phyloP scores from a whole-genome alignment of 2,113 vertebrate species.

The Phocoena sinus region DNA sequence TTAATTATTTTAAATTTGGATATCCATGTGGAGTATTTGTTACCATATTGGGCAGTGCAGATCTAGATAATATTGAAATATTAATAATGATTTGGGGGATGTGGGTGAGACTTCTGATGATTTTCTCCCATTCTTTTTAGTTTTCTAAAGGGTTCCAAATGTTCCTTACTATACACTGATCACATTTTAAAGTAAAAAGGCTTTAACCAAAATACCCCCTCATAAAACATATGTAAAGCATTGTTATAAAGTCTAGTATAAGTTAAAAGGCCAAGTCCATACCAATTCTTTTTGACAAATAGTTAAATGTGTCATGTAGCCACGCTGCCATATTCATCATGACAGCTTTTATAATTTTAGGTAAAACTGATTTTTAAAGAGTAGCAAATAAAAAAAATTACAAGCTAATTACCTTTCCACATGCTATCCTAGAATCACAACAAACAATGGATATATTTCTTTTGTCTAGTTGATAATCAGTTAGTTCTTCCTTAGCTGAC shows the following conservation, averaged over 20 bases:
- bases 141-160: background rate
- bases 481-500: fast-evolving
- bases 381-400: background rate
- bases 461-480: background rate
- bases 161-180: background rate
- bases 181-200: slow-evolving; percentile 9
- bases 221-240: background rate
- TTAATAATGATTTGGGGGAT: background rate
- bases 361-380: slow-evolving; percentile 1
- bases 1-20: slow-evolving; percentile 30
- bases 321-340: background rate
- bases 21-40: background rate
- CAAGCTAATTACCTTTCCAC: slow-evolving; percentile 61
- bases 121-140: background rate
- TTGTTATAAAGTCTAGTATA: background rate
- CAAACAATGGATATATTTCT: slow-evolving; percentile 5
- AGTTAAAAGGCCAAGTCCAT: background rate
- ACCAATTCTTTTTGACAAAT: background rate
- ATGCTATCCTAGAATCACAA: slow-evolving; percentile 53
- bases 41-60: background rate
- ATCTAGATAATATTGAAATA: background rate
- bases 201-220: background rate
- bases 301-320: background rate
- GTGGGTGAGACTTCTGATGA: background rate
- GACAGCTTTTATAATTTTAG: background rate